Evolutionary conservation across 2,888 invertebrate genomes (phyloP).

Genomic region (Xanthorhoe spadicearia): DNA sequence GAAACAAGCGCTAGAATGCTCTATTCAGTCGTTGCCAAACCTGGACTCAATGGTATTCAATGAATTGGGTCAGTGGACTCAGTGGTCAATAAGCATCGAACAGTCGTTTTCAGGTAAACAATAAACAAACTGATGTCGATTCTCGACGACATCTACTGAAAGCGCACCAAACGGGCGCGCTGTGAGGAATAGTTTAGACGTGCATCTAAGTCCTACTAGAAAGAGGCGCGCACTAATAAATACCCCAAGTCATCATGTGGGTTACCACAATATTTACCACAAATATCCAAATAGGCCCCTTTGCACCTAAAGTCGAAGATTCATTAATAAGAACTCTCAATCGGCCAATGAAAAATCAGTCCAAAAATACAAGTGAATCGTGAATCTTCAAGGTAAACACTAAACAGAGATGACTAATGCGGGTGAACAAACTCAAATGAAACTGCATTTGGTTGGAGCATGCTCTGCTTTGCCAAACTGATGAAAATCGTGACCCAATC

Average conservation of each 20-base stretch:
- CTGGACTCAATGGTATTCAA: slow-evolving; percentile 24
- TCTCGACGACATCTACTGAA: too few relatives aligned
- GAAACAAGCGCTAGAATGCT: slow-evolving; percentile 16
- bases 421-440: background rate
- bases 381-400: background rate
- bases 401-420: background rate
- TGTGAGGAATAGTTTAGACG: too few relatives aligned
- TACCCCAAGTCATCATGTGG: too few relatives aligned
- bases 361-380: background rate
- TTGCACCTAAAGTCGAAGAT: too few relatives aligned
- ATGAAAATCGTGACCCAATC: slow-evolving; percentile 22
- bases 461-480: slow-evolving; percentile 7
- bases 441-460: background rate
- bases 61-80: slow-evolving; percentile 28
- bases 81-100: slow-evolving; percentile 20
- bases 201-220: too few relatives aligned
- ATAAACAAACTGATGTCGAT: background rate
- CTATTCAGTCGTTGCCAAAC: slow-evolving; percentile 24
- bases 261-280: too few relatives aligned
- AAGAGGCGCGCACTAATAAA: too few relatives aligned
- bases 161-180: too few relatives aligned
- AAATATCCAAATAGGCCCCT: too few relatives aligned
- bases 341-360: background rate
- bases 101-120: slow-evolving; percentile 11
- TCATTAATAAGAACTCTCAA: too few relatives aligned